Conservation (phyloP, 1,140 invertebrate species). For the Drosophila obscura region DNA sequence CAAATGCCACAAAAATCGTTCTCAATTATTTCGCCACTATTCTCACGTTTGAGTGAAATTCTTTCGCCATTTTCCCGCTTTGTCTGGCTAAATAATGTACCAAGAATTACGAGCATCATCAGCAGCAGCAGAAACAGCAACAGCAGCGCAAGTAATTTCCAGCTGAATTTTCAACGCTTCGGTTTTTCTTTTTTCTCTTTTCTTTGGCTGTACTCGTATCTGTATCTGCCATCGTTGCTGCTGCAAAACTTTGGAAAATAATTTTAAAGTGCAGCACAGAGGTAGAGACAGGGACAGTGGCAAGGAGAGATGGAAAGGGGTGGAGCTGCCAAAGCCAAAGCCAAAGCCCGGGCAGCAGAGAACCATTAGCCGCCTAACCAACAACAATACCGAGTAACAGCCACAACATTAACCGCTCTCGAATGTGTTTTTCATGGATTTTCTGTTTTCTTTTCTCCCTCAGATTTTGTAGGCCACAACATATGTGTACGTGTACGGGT, state of each 20-base stretch:
- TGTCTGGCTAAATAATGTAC: slow-evolving; percentile 46
- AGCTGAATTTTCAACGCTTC: slow-evolving; percentile 76
- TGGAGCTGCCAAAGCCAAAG: slow-evolving; percentile 56
- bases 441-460: slow-evolving; percentile 61
- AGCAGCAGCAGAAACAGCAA: slow-evolving; percentile 14
- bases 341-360: slow-evolving; percentile 9
- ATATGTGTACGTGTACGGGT: slow-evolving; percentile 18
- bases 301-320: slow-evolving; percentile 29
- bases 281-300: slow-evolving; percentile 4
- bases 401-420: slow-evolving; percentile 53
- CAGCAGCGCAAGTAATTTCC: slow-evolving; percentile 64
- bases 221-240: slow-evolving; percentile 5
- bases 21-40: slow-evolving; percentile 51
- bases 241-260: slow-evolving; percentile 66
- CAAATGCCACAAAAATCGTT: slow-evolving; percentile 50
- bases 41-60: slow-evolving; percentile 52
- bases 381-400: slow-evolving; percentile 1
- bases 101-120: slow-evolving; percentile 49
- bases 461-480: slow-evolving; percentile 70
- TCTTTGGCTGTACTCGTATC: slow-evolving; percentile 15
- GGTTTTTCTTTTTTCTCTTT: slow-evolving; percentile 29
- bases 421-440: slow-evolving; percentile 74
- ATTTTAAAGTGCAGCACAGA: slow-evolving; percentile 70
- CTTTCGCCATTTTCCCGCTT: slow-evolving; percentile 30
- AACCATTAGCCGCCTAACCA: slow-evolving; percentile 50